Percentiles rank a stretch among this genome's conserved stretches.
These are phyloP conservation scores for Cardiocondyla obscurior DNA, from an alignment of 1,140 invertebrate genomes.

Conservation along the genomic window DNA sequence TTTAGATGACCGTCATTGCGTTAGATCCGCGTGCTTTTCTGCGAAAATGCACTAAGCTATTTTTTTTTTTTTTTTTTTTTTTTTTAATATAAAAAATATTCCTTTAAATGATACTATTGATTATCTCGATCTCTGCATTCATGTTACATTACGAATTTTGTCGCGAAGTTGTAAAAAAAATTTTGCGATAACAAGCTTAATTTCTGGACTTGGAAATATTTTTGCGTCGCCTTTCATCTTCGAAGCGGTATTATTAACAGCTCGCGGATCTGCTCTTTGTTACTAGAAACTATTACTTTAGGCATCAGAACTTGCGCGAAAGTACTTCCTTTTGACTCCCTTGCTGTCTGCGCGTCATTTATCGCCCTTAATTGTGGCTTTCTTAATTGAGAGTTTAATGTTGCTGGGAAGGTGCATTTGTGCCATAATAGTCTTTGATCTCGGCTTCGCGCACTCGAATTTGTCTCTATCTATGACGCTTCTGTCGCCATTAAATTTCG, in stretches of 20 bases:
- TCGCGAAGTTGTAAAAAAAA: not conserved
- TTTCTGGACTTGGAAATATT: not conserved
- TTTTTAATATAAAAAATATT: too few species aligned
- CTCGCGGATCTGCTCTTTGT: too few species aligned
- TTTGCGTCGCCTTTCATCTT: not conserved
- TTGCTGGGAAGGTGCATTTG: slow-evolving; percentile 11
- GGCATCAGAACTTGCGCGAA: not conserved
- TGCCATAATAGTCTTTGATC: slow-evolving; percentile 61
- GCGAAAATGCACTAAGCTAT: not conserved
- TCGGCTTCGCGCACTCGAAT: not conserved
- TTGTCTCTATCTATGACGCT: not conserved
- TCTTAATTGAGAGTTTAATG: slow-evolving; percentile 70
- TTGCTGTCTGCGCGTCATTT: not conserved
- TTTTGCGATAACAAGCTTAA: not conserved
- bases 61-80: too few species aligned
- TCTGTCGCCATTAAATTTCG: not conserved
- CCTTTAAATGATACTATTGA: too few species aligned
- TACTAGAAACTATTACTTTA: slow-evolving; percentile 9
- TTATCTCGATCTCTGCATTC: not conserved
- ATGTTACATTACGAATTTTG: not conserved
- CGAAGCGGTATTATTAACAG: not conserved
- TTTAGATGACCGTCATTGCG: not conserved
- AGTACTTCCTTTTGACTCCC: not conserved
- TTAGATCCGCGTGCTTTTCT: not conserved
- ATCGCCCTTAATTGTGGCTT: slow-evolving; percentile 61